Conservation (phyloP, 2,113 vertebrate species). For the Echinops telfairi region DNA sequence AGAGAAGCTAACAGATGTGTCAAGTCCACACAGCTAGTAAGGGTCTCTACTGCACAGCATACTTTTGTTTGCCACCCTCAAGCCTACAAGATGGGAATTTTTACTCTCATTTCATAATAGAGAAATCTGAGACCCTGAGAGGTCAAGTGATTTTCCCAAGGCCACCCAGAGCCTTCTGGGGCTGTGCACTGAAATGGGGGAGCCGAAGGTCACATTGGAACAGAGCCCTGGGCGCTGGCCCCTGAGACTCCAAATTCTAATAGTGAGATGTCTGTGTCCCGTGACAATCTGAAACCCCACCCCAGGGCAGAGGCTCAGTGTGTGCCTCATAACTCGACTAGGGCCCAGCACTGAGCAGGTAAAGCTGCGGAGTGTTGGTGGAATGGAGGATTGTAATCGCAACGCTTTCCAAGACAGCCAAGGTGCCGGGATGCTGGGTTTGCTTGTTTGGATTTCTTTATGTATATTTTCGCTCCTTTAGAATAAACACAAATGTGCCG, state of each 20-base stretch:
- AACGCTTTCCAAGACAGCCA: background rate
- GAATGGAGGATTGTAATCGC: background rate
- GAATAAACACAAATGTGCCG: conserved; percentile 39
- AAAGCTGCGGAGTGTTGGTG: background rate
- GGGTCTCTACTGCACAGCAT: background rate
- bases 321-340: background rate
- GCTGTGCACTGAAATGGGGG: background rate
- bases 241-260: background rate
- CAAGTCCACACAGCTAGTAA: background rate
- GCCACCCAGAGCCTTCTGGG: background rate
- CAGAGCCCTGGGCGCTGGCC: background rate
- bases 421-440: background rate
- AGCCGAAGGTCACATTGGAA: background rate
- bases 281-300: background rate
- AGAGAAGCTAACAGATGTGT: background rate
- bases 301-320: background rate
- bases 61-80: background rate
- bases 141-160: background rate
- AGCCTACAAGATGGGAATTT: background rate
- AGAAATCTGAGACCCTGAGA: conserved; percentile 10
- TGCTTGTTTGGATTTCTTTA: background rate
- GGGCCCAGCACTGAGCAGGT: background rate
- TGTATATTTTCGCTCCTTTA: conserved; percentile 59
- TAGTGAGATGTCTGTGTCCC: background rate
- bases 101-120: background rate